Conservation (phyloP, 2,888 invertebrate genomes). For the Drosophila demipolita region DNA sequence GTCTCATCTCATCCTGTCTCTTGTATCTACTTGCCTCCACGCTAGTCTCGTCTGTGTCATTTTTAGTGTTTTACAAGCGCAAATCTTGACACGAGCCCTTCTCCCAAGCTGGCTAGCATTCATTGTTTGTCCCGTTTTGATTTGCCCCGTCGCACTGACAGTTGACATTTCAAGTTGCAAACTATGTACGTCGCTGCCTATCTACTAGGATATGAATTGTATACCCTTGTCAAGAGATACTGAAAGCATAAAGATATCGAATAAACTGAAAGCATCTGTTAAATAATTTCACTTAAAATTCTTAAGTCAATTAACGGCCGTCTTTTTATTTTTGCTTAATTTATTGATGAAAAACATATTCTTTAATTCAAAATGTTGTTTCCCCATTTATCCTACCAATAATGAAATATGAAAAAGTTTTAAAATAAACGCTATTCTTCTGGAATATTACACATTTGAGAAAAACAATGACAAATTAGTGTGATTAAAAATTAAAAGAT, state of each 20-base stretch:
- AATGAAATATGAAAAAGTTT: background rate
- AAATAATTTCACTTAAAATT: background rate
- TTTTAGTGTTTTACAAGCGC: conserved; percentile 75
- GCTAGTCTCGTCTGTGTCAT: conserved; percentile 32
- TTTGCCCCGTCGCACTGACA: conserved; percentile 64
- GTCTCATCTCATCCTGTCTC: background rate
- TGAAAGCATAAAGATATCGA: conserved; percentile 17
- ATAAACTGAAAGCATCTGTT: conserved; percentile 16
- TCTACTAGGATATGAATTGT: conserved; percentile 48
- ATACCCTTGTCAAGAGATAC: conserved; percentile 36
- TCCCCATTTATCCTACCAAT: background rate
- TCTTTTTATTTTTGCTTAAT: background rate
- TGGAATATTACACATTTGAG: background rate
- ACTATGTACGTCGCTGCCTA: conserved; percentile 41
- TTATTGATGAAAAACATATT: background rate
- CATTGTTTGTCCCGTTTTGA: conserved; percentile 69
- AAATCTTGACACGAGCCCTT: conserved; percentile 65
- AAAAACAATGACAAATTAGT: background rate
- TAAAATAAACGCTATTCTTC: background rate
- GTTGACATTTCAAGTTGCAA: conserved; percentile 72
- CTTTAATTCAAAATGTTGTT: background rate
- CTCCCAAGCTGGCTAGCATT: conserved; percentile 24
- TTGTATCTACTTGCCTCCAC: background rate
- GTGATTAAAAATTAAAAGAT: background rate
- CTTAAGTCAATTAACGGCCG: background rate